These are phyloP conservation scores for Ophiodon elongatus DNA, from an alignment of 2,113 vertebrate species.

Conservation along the genomic window DNA sequence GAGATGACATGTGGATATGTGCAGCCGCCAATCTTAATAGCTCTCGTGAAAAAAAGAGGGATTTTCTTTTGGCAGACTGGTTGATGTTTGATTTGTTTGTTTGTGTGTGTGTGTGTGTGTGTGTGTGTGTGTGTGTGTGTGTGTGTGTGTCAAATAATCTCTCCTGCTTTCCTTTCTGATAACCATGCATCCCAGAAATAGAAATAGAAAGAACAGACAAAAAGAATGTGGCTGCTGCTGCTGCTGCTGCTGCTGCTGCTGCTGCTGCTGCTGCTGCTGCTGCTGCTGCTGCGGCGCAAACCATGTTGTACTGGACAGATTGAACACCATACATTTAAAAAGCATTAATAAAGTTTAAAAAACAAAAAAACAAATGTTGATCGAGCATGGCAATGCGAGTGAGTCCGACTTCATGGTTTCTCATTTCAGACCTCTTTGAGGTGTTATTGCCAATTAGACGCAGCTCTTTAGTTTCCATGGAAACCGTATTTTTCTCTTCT, in stretches of 20 bases:
- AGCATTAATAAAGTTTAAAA: constrained; percentile 28
- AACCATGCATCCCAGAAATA: constrained; percentile 34
- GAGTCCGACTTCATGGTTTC: constrained; percentile 19
- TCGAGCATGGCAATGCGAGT: neutral
- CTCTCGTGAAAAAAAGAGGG: constrained; percentile 9
- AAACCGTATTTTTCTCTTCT: constrained; percentile 66
- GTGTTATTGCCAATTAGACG: constrained; percentile 71
- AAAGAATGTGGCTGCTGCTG: neutral
- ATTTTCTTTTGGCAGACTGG: constrained; percentile 51
- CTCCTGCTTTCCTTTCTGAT: constrained; percentile 31
- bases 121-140: constrained; percentile 4
- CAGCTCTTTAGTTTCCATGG: constrained; percentile 82
- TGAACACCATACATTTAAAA: constrained; percentile 18
- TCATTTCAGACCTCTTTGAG: constrained; percentile 64
- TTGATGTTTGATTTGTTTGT: neutral
- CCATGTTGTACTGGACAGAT: constrained; percentile 17
- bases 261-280: no score
- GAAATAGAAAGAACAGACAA: constrained; percentile 1
- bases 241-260: no score
- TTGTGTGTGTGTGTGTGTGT: constrained; percentile 1
- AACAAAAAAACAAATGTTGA: neutral
- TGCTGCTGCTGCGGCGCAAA: constrained; percentile 4
- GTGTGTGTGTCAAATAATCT: constrained; percentile 38
- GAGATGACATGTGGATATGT: neutral
- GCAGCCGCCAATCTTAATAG: neutral